These are phyloP conservation scores for Tinea trinotella DNA, from an alignment of 2,888 invertebrate species.

Conservation along the genomic window DNA sequence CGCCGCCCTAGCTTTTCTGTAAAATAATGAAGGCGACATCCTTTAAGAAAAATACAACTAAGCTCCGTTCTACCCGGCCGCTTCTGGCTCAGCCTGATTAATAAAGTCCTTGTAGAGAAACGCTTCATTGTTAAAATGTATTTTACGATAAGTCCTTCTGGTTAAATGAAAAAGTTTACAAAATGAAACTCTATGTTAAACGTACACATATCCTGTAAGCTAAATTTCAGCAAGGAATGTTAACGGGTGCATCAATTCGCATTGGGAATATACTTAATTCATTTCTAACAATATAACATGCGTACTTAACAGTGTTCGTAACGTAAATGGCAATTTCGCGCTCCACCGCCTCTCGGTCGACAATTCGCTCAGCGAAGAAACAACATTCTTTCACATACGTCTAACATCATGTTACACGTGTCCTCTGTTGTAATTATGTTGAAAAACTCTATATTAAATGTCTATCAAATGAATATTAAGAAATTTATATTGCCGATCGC, in stretches of 20 bases:
- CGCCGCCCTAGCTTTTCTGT: slow-evolving; percentile 43
- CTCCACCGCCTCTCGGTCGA: slow-evolving; percentile 31
- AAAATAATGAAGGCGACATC: slow-evolving; percentile 59
- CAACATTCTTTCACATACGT: slow-evolving; percentile 19
- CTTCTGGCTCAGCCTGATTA: slow-evolving; percentile 41
- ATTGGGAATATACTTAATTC: not conserved
- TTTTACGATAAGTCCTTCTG: slow-evolving; percentile 33
- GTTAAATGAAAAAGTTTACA: slow-evolving; percentile 17
- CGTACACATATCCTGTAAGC: not conserved
- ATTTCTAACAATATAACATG: slow-evolving; percentile 15
- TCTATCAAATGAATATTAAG: not conserved
- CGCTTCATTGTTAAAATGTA: slow-evolving; percentile 29
- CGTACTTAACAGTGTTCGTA: slow-evolving; percentile 35
- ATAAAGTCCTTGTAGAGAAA: slow-evolving; percentile 42
- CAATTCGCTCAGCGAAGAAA: slow-evolving; percentile 20
- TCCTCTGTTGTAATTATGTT: slow-evolving; percentile 5
- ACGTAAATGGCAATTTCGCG: slow-evolving; percentile 50
- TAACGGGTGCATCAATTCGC: not conserved
- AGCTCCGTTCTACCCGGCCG: slow-evolving; percentile 28
- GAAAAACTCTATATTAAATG: not conserved
- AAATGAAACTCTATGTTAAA: not conserved
- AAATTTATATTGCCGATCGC: slow-evolving; percentile 12
- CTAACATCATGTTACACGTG: slow-evolving; percentile 3
- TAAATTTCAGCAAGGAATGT: not conserved
- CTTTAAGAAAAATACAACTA: slow-evolving; percentile 59